phyloP scores from a whole-genome alignment of 2,113 vertebrate species.

The Corythaixoides concolor region DNA sequence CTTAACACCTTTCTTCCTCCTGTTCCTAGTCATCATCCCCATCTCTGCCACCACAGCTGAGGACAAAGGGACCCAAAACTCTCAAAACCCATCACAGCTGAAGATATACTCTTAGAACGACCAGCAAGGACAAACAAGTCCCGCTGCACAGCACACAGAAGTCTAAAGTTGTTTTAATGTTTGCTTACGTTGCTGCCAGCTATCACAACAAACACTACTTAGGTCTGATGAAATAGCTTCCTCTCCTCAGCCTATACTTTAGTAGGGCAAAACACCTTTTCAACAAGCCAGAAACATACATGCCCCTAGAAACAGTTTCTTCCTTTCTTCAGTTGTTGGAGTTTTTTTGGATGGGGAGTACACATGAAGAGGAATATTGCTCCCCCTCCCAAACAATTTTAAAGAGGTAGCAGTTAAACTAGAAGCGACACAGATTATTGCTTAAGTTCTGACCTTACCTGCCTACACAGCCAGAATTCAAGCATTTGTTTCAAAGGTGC shows the following conservation, averaged over 20 bases:
- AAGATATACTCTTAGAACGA: not conserved
- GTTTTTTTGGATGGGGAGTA: not conserved
- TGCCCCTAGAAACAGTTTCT: not conserved
- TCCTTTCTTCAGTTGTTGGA: not conserved
- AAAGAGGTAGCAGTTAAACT: not conserved
- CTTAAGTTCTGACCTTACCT: not conserved
- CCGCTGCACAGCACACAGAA: not conserved
- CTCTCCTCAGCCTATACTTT: not conserved
- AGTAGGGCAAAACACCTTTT: not conserved
- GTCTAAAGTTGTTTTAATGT: not conserved
- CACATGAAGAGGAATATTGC: not conserved
- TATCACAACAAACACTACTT: not conserved
- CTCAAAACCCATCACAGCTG: not conserved
- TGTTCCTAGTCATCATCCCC: not conserved
- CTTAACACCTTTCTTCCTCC: not conserved
- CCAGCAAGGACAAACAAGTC: not conserved
- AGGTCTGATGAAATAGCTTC: not conserved
- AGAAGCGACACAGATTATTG: not conserved
- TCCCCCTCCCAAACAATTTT: not conserved
- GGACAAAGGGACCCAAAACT: not conserved
- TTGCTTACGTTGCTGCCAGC: not conserved
- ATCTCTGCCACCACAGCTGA: not conserved
- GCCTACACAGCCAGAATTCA: not conserved
- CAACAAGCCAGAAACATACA: not conserved
- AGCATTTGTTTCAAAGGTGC: not conserved